Evolutionary conservation across 92 coral and sea anemone species (phyloP), one percentile per base, ranked within the genome.

Genomic region (Porites cylindrica): DNA sequence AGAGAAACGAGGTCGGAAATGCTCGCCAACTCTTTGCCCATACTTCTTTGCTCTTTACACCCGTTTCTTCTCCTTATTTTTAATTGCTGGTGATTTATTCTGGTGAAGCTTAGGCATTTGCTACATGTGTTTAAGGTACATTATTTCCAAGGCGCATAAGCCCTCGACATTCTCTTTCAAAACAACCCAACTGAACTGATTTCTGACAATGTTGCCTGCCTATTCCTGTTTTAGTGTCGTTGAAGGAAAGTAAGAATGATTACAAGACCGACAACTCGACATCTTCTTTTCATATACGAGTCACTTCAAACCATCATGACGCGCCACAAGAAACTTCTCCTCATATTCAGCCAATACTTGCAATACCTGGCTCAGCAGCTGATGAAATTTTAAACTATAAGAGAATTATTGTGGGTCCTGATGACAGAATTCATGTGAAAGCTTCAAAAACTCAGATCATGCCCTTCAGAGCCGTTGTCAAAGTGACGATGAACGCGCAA

Each of bases 401-500:
- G 63, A 83, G 73, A 13, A 63, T 72, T 20, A 83, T 83, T 52
- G 66, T 83, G 16, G 87, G 80, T 51, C 51, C 87, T 17, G 87
- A 83, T 47, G 87, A 83, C 18, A 62, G 87, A 83, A 47, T 51
- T 38, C 87, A 24, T 2, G 18, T 83, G 26, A 63, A 3, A 43
- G n/a, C 80, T 14, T 23, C 20, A 47, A 11, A 0, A 20, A 24
- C 81, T 1, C 87, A 83, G 66, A 5, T 11, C 21, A 14, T 74
- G 63, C 87, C 87, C 14, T 83, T 83, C 80, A 75, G 52, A 74
- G 87, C 87, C 4, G 80, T 83, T 51, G 87, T 83, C 64, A 83
- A 83, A 51, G 81, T 83, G 19, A 73, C 23, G 70, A 51, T 83
- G 10, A 65, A 73, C 53, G 19, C 80, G 4, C 43, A 43, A 3